Percentiles rank a stretch among this genome's conserved stretches.
These are phyloP conservation scores for Pipistrellus kuhlii DNA, from an alignment of 2,797 vertebrate species.

Conservation along the genomic window DNA sequence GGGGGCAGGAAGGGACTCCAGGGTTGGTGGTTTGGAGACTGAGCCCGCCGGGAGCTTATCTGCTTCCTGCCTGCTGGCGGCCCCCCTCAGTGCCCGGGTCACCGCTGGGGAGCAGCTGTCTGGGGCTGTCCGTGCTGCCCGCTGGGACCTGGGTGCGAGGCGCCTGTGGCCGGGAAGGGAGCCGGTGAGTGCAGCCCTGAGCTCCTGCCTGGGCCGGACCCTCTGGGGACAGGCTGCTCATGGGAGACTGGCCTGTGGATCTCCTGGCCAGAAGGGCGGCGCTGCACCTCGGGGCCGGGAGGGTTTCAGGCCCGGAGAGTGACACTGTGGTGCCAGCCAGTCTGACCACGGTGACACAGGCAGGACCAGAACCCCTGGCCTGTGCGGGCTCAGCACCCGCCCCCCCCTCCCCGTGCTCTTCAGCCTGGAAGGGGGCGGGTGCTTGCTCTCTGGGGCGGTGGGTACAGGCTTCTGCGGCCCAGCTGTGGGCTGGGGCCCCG, in stretches of 20 bases:
- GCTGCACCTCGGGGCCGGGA: accelerated
- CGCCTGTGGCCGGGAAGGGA: too few relatives aligned
- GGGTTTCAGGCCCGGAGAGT: neutral
- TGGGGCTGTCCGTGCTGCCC: too few relatives aligned
- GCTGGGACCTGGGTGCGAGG: accelerated
- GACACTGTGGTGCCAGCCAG: neutral
- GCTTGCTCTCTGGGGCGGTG: neutral
- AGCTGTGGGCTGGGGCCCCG: neutral
- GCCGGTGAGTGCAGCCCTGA: neutral
- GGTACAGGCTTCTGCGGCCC: too few relatives aligned
- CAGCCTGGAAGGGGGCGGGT: accelerated
- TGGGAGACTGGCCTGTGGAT: neutral
- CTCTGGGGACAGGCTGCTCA: neutral
- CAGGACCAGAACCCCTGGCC: neutral
- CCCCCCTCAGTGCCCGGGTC: too few relatives aligned
- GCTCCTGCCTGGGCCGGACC: accelerated
- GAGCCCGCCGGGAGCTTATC: neutral
- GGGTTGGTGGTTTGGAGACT: neutral
- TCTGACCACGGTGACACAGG: neutral
- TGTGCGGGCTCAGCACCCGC: neutral
- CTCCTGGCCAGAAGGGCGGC: accelerated
- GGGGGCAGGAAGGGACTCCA: neutral
- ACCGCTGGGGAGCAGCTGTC: neutral
- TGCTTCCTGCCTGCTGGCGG: neutral
- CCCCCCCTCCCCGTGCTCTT: neutral